These are phyloP conservation scores for Scytalopus superciliaris DNA, from an alignment of 2,113 vertebrate genomes.

Conservation along the genomic window DNA sequence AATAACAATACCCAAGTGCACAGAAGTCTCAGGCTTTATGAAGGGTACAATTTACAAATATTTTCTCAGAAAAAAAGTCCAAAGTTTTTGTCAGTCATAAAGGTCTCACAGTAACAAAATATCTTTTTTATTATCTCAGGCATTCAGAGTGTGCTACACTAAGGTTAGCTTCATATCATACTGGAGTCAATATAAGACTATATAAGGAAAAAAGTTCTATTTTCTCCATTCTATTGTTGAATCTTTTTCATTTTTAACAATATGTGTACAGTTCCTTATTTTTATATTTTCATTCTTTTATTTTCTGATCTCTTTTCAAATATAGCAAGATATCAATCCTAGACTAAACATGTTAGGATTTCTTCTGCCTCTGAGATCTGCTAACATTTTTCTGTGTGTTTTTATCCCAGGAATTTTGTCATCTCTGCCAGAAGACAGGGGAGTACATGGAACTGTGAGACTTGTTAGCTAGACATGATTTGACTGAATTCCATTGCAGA, in stretches of 20 bases:
- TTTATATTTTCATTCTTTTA: neutral
- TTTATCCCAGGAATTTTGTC: neutral
- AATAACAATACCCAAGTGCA: neutral
- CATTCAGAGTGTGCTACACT: neutral
- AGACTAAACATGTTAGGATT: constrained; percentile 10
- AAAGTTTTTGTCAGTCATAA: neutral
- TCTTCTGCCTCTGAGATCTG: neutral
- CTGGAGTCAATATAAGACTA: neutral
- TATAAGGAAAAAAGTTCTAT: neutral
- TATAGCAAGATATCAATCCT: neutral
- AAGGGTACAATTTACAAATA: neutral
- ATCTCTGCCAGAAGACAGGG: neutral
- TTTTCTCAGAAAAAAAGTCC: neutral
- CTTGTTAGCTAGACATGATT: neutral
- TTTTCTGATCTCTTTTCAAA: constrained; percentile 8
- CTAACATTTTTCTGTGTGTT: neutral
- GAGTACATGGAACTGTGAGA: neutral
- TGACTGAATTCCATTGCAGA: neutral
- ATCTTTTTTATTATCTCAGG: neutral
- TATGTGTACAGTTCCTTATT: neutral
- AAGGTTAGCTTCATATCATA: neutral
- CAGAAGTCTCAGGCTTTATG: neutral
- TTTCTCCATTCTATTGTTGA: neutral
- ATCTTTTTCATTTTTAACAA: neutral
- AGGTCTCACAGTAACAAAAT: neutral